These are phyloP conservation scores for Nudaria mundana DNA, from an alignment of 2,888 invertebrate species.

Conservation along the genomic window DNA sequence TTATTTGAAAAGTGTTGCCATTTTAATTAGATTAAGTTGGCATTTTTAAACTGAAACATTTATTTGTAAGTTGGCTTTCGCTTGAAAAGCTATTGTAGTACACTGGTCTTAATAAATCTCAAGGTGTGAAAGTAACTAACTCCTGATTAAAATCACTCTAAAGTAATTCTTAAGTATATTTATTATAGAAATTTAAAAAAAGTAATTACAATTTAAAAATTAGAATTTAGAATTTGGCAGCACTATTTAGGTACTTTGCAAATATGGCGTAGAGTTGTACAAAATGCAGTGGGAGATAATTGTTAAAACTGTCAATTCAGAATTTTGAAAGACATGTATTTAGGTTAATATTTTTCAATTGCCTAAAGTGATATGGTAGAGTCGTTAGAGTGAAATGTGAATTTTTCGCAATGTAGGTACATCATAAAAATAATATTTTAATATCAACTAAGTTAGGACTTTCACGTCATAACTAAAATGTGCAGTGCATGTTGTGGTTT, in stretches of 20 bases:
- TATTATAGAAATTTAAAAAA: neutral
- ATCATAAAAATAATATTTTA: slow-evolving; percentile 32
- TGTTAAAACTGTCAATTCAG: slow-evolving; percentile 66
- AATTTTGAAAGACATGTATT: slow-evolving; percentile 64
- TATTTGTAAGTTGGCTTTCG: neutral
- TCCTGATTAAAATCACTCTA: neutral
- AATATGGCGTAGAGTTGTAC: slow-evolving; percentile 75
- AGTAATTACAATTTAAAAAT: slow-evolving; percentile 6
- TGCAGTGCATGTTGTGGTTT: slow-evolving; percentile 38
- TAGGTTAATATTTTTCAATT: slow-evolving; percentile 48
- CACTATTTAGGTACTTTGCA: slow-evolving; percentile 48
- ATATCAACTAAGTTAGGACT: slow-evolving; percentile 47
- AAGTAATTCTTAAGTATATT: too few species aligned
- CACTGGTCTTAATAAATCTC: neutral
- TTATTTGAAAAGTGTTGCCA: neutral
- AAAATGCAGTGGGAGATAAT: slow-evolving; percentile 70
- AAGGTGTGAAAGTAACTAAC: neutral
- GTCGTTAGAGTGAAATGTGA: slow-evolving; percentile 67
- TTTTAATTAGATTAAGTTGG: too few species aligned
- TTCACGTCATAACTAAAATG: slow-evolving; percentile 37
- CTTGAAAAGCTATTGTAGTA: neutral
- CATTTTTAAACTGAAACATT: too few species aligned
- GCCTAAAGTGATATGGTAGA: slow-evolving; percentile 47
- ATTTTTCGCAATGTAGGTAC: slow-evolving; percentile 73
- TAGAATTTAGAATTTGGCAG: slow-evolving; percentile 36